A percentile compares a stretch with the other conserved stretches of the same genome.
Evolutionary conservation across 1,140 invertebrate species (phyloP).

Genomic region (Oryctes rhinoceros): DNA sequence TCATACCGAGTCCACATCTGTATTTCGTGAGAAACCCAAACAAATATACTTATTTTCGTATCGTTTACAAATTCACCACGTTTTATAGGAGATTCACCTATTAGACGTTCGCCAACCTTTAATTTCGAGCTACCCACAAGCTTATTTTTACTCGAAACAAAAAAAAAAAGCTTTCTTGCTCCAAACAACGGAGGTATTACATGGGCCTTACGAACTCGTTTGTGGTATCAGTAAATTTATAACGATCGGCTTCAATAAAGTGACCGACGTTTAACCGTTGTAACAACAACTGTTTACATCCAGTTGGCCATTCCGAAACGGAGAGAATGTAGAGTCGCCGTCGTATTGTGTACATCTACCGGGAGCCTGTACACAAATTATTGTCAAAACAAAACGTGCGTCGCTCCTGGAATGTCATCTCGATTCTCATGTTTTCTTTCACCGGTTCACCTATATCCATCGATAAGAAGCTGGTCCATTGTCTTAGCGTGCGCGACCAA

Average conservation of each 20-base stretch:
- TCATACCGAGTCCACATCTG: too few species aligned
- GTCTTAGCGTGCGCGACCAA: background rate
- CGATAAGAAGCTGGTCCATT: background rate
- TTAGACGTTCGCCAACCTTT: background rate
- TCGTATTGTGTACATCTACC: background rate
- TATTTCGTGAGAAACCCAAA: too few species aligned
- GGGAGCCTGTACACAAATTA: background rate
- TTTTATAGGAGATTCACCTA: background rate
- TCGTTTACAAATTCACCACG: constrained; percentile 3
- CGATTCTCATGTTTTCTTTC: background rate
- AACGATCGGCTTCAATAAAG: background rate
- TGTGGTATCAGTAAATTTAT: background rate
- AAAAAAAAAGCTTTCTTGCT: background rate
- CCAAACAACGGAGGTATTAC: background rate
- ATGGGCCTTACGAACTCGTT: background rate
- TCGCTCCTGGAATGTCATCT: constrained; percentile 2
- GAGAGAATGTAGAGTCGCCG: background rate
- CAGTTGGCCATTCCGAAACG: background rate
- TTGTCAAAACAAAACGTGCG: background rate
- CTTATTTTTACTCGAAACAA: background rate
- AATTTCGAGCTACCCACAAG: background rate
- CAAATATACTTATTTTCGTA: background rate
- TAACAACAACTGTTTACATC: constrained; percentile 15
- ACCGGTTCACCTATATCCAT: background rate
- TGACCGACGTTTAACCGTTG: background rate